These are phyloP conservation scores for Plutella xylostella DNA, from an alignment of 2,888 invertebrate species.

Conservation along the genomic window DNA sequence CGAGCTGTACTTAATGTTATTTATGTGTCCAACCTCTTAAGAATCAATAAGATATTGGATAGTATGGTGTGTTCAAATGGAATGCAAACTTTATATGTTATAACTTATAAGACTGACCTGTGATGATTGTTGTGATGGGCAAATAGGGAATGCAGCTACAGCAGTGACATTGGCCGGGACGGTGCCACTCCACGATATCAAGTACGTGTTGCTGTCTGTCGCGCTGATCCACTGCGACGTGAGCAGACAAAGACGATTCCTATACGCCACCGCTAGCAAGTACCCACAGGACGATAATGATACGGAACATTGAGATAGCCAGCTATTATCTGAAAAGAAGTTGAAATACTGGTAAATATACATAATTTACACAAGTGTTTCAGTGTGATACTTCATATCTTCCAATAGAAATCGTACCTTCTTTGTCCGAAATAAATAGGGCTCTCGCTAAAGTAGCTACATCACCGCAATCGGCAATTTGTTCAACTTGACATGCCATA, in stretches of 20 bases:
- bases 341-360: too few relatives aligned
- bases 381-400: too few relatives aligned
- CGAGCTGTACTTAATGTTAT: too few relatives aligned
- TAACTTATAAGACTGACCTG: conserved; percentile 34
- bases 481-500: conserved; percentile 74
- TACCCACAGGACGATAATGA: conserved; percentile 58
- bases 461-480: conserved; percentile 72
- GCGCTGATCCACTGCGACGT: conserved; percentile 60
- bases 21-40: too few relatives aligned
- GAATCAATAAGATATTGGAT: too few relatives aligned
- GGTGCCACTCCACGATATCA: conserved; percentile 61
- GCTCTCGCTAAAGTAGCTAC: conserved; percentile 68
- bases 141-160: conserved; percentile 47
- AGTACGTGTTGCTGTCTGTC: conserved; percentile 48
- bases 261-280: conserved; percentile 47
- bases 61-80: too few relatives aligned
- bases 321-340: conserved; percentile 40
- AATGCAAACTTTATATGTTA: too few relatives aligned
- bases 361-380: too few relatives aligned
- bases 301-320: conserved; percentile 53
- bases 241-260: conserved; percentile 48
- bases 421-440: conserved; percentile 65
- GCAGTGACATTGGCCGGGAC: conserved; percentile 47
- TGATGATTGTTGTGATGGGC: conserved; percentile 55
- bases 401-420: too few relatives aligned